Evolutionary conservation across 2,113 vertebrate genomes (phyloP).

Genomic region (Burhinus oedicnemus): DNA sequence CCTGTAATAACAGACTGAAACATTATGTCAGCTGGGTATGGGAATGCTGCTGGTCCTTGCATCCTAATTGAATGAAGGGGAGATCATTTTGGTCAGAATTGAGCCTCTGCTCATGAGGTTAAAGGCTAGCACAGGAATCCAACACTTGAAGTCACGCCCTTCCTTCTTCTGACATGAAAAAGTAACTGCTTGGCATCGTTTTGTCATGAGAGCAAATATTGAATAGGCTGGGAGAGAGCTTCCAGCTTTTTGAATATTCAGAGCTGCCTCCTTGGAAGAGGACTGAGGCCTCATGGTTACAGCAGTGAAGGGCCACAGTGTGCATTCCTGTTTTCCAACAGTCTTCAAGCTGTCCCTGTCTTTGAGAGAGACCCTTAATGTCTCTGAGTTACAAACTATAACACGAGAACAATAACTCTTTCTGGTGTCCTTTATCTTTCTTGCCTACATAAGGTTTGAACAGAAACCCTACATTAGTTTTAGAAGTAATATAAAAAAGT

Average conservation of each 20-base stretch:
- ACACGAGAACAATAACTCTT: neutral
- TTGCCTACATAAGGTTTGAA: neutral
- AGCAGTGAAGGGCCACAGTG: neutral
- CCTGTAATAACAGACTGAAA: neutral
- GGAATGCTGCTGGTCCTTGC: neutral
- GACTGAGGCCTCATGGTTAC: neutral
- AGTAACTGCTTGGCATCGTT: neutral
- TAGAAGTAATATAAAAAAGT: neutral
- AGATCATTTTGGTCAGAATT: neutral
- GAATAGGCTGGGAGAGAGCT: neutral
- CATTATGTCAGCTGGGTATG: neutral
- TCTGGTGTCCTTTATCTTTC: neutral
- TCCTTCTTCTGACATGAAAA: neutral
- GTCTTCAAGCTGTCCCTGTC: neutral
- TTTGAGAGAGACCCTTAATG: neutral
- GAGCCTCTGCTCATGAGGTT: neutral
- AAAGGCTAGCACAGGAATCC: neutral
- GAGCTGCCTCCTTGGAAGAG: neutral
- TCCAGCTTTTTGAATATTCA: neutral
- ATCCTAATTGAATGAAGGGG: neutral
- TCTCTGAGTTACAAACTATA: neutral
- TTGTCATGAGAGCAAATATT: neutral
- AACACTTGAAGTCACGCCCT: accelerated
- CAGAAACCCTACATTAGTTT: neutral
- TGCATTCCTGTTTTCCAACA: neutral